phyloP scores from a whole-genome alignment of 2,797 vertebrate genomes.

The Tachyglossus aculeatus region DNA sequence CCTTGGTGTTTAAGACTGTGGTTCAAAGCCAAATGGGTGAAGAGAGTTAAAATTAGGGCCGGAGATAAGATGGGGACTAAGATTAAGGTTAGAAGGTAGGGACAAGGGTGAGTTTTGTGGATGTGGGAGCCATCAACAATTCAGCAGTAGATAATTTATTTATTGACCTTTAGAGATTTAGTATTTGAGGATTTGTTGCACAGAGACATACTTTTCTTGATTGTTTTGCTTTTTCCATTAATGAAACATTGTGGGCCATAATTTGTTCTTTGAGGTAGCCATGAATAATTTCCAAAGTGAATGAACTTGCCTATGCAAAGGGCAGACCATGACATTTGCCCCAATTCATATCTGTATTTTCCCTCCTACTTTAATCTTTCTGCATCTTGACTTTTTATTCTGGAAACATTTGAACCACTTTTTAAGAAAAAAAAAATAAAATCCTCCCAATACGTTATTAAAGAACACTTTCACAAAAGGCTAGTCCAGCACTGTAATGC shows the following conservation, averaged over 20 bases:
- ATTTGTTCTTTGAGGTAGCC: not conserved
- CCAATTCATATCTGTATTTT: not conserved
- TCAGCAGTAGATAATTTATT: no score
- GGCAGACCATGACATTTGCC: no score
- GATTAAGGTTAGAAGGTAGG: no score
- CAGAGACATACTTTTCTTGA: not conserved
- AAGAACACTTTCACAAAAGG: not conserved
- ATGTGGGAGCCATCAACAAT: no score
- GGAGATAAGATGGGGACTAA: no score
- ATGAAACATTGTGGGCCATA: not conserved
- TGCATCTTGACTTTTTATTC: not conserved
- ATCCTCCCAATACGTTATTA: not conserved
- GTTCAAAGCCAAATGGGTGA: no score
- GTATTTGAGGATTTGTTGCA: no score
- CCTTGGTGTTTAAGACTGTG: no score
- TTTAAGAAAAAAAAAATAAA: not conserved
- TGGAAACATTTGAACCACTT: not conserved
- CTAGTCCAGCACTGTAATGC: not conserved
- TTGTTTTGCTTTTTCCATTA: conserved; percentile 5
- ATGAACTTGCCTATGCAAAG: no score
- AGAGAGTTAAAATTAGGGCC: no score
- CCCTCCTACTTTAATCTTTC: not conserved
- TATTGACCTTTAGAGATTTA: no score
- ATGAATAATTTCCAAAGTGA: not conserved
- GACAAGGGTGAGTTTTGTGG: no score